phyloP scores from a whole-genome alignment of 2,113 vertebrate genomes.

The Cyrtonyx montezumae region DNA sequence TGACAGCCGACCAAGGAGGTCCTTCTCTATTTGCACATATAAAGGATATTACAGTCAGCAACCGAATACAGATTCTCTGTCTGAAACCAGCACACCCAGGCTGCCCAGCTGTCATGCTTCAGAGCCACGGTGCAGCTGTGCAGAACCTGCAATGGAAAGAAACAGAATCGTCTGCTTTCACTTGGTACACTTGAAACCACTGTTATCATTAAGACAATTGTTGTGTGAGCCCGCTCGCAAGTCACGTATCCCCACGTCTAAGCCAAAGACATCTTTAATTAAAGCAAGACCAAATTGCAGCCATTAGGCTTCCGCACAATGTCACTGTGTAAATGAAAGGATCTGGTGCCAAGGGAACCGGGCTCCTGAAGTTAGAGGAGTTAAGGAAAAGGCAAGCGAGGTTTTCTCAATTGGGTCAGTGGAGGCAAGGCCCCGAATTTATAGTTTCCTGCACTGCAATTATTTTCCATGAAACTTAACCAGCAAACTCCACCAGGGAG shows the following conservation, averaged over 20 bases:
- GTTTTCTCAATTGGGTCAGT: neutral
- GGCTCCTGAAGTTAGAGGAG: neutral
- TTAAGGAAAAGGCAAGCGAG: neutral
- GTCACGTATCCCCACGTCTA: neutral
- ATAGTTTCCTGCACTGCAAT: neutral
- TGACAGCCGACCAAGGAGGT: neutral
- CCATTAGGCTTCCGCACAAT: neutral
- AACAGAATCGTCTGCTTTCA: neutral
- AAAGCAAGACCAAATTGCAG: neutral
- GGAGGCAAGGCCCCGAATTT: neutral
- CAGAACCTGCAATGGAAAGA: neutral
- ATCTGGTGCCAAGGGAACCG: neutral
- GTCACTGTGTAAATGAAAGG: slow-evolving; percentile 9
- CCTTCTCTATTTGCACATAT: neutral
- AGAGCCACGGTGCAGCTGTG: neutral
- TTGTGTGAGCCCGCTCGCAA: neutral
- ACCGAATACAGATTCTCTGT: neutral
- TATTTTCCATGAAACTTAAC: neutral
- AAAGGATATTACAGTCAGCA: neutral
- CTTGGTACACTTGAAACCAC: neutral
- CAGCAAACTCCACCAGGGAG: neutral
- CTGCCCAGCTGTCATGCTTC: neutral
- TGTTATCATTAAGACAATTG: neutral
- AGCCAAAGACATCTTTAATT: slow-evolving; percentile 14
- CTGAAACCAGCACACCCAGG: neutral